Evolutionary conservation across 2,797 vertebrate species (phyloP).

Genomic region (Esox masquinongy): DNA sequence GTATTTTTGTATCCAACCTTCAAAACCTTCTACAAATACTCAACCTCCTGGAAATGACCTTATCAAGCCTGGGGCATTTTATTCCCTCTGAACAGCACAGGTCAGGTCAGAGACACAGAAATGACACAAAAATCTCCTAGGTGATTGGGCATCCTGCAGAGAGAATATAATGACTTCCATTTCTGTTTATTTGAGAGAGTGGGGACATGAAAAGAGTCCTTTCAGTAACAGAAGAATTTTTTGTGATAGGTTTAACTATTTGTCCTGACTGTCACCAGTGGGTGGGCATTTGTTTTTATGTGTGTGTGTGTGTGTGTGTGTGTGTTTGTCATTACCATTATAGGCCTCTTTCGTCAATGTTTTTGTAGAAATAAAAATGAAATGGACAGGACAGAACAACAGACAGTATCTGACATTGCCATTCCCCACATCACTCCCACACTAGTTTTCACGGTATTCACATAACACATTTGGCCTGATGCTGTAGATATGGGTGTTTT

Average conservation of each 20-base stretch:
- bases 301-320: neutral
- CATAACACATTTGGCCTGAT: slow-evolving; percentile 29
- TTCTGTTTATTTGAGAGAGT: slow-evolving; percentile 22
- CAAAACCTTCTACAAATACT: neutral
- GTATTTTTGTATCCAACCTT: neutral
- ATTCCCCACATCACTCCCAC: slow-evolving; percentile 43
- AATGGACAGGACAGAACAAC: neutral
- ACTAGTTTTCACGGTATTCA: slow-evolving; percentile 36
- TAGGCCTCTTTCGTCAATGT: neutral
- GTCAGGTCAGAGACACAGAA: slow-evolving; percentile 22
- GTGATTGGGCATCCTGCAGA: slow-evolving; percentile 25
- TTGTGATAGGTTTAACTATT: slow-evolving; percentile 12
- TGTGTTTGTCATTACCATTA: neutral
- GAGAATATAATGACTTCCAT: slow-evolving; percentile 42
- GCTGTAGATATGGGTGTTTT: slow-evolving; percentile 16
- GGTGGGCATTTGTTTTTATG: neutral
- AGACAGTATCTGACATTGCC: slow-evolving; percentile 15
- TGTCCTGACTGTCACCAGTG: neutral
- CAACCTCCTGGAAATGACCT: neutral
- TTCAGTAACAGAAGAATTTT: slow-evolving; percentile 12
- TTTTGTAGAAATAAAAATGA: neutral
- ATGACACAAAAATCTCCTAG: slow-evolving; percentile 21
- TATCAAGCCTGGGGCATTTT: slow-evolving; percentile 1
- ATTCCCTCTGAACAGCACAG: neutral
- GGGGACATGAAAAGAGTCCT: slow-evolving; percentile 29